These are phyloP conservation scores for Tetranychus truncatus DNA, from an alignment of 2,888 invertebrate genomes.

Conservation along the genomic window DNA sequence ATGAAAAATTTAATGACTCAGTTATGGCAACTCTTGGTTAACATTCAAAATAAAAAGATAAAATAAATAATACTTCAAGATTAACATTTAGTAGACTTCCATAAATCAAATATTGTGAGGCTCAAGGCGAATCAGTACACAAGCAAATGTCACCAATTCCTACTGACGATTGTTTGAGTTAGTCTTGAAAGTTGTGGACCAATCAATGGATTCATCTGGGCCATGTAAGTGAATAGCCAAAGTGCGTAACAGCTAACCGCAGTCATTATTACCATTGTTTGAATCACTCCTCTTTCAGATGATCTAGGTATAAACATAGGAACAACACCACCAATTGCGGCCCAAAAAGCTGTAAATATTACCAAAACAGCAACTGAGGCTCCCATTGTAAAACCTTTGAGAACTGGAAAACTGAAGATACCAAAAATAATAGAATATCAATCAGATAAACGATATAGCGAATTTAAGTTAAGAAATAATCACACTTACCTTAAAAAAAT, in stretches of 20 bases:
- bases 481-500: too few relatives aligned
- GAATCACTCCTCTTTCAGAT: conserved; percentile 68
- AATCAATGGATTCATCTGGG: conserved; percentile 12
- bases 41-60: too few relatives aligned
- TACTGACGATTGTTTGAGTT: conserved; percentile 2
- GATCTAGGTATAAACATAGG: conserved; percentile 77
- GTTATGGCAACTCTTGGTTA: too few relatives aligned
- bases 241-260: conserved; percentile 75
- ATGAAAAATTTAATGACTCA: too few relatives aligned
- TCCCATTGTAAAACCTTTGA: background rate
- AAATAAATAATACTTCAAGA: too few relatives aligned
- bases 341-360: conserved; percentile 68
- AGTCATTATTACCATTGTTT: conserved; percentile 62
- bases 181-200: background rate
- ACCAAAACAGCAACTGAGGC: conserved; percentile 53
- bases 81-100: too few relatives aligned
- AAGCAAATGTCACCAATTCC: conserved; percentile 2
- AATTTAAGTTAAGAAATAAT: too few relatives aligned
- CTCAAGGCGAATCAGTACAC: too few relatives aligned
- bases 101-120: too few relatives aligned
- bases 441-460: too few relatives aligned
- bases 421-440: too few relatives aligned
- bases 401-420: background rate
- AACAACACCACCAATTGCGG: conserved; percentile 59
- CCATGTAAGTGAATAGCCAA: conserved; percentile 34